These are phyloP conservation scores for Ichneumoninae sp. DNA, from an alignment of 2,888 invertebrate species.

Conservation along the genomic window DNA sequence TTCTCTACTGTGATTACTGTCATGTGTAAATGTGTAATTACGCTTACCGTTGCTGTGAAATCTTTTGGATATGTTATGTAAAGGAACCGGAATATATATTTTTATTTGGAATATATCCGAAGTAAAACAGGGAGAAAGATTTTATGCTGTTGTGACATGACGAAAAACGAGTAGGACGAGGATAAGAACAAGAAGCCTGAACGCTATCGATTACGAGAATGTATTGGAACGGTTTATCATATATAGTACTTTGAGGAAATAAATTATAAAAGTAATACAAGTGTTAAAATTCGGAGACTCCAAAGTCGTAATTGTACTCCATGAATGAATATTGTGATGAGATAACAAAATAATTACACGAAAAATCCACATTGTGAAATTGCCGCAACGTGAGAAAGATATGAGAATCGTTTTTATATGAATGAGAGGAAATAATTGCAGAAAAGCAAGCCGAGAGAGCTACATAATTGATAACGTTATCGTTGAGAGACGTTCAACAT, in stretches of 20 bases:
- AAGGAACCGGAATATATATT: background rate
- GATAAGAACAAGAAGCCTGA: background rate
- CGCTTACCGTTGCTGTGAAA: background rate
- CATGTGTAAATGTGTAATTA: background rate
- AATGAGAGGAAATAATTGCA: conserved; percentile 5
- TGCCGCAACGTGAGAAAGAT: background rate
- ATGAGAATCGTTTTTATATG: conserved; percentile 48
- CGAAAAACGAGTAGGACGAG: background rate
- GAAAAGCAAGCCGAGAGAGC: conserved; percentile 35
- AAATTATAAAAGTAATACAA: conserved; percentile 23
- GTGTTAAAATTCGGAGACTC: conserved; percentile 7
- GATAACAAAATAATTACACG: background rate
- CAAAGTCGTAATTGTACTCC: background rate
- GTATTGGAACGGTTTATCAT: background rate
- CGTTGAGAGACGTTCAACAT: conserved; percentile 51
- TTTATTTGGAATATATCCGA: background rate
- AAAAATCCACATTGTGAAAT: background rate
- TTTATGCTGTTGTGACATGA: background rate
- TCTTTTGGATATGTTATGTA: background rate
- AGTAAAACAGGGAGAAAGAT: background rate
- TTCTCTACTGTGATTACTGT: background rate
- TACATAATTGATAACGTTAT: conserved; percentile 54
- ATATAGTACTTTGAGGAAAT: background rate
- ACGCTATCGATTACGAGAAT: conserved; percentile 5
- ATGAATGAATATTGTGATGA: background rate